Evolutionary conservation across 2,888 invertebrate genomes (phyloP), one percentile per base, ranked within the genome.

Genomic region (Agrochola macilenta): DNA sequence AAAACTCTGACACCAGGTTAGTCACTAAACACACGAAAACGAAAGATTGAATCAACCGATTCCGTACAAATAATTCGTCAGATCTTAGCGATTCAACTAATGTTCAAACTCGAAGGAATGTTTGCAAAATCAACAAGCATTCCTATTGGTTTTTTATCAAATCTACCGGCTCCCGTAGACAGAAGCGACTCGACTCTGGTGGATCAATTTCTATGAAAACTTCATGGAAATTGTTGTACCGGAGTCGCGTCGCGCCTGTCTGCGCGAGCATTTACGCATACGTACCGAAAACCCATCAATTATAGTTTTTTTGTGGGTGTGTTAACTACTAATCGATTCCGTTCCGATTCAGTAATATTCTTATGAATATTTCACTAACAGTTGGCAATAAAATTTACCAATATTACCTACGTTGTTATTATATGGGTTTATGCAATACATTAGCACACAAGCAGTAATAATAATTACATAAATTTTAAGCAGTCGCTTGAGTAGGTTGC

Each of bases 391-490:
- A 65, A 76, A 72, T 87, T 84, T 74, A 72, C n/a, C 77, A 78
- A 75, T 49, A 79, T 80, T 74, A n/a, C n/a, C n/a, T n/a, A 78
- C 78, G 75, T 60, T 65, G 65, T 61, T 75, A 79, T 85, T 79
- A 71, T 70, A 76, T 76, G 39, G 30, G 69, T 82, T 83, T 80
- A 87, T 81, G 83, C 80, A 88, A 88, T 63, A 69, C 63, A 78
- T 88, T 88, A 85, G 78, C 87, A 83, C 74, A 80, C 79, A 88
- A 73, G 65, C 69, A 78, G 58, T 79, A 81, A 80, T 81, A 87
- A 83, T 71, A 77, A 75, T 85, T 76, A 70, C 74, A 84, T 83
- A 76, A 72, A 86, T 86, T 84, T 86, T 79, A 83, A 82, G 64
- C 86, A 66, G 74, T 35, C 63, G 61, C 58, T 70, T 78, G 76